Evolutionary conservation across 2,888 invertebrate genomes (phyloP).

Genomic region (Automeris io): DNA sequence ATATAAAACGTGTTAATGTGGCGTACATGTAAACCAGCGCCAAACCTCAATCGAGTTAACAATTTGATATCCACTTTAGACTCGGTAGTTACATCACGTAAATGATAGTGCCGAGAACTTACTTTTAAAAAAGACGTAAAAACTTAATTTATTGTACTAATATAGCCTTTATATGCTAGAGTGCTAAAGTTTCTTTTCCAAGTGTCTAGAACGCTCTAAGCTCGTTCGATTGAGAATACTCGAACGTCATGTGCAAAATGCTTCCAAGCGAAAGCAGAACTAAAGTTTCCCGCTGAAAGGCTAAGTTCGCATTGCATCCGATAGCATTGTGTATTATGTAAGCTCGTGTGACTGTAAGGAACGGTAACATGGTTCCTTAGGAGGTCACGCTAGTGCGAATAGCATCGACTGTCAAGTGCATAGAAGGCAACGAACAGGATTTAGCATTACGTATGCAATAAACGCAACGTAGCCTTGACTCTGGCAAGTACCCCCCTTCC

Average conservation of each 20-base stretch:
- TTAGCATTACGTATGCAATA: slow-evolving; percentile 62
- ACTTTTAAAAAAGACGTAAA: slow-evolving; percentile 31
- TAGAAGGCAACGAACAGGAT: slow-evolving; percentile 70
- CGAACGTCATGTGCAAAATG: slow-evolving; percentile 35
- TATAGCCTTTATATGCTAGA: slow-evolving; percentile 2
- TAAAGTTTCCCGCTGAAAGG: slow-evolving; percentile 43
- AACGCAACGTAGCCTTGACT: slow-evolving; percentile 61
- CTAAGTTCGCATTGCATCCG: slow-evolving; percentile 41
- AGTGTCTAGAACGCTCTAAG: slow-evolving; percentile 22
- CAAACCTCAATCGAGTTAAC: slow-evolving; percentile 34
- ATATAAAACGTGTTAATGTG: slow-evolving; percentile 20
- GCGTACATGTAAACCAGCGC: slow-evolving; percentile 25
- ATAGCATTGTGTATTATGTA: slow-evolving; percentile 64
- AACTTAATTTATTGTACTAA: background rate
- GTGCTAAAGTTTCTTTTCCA: slow-evolving; percentile 35
- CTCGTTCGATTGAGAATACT: slow-evolving; percentile 36
- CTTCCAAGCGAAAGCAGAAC: slow-evolving; percentile 56
- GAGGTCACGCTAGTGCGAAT: slow-evolving; percentile 69
- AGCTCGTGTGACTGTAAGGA: slow-evolving; percentile 60
- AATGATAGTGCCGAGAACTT: slow-evolving; percentile 45
- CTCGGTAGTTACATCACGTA: slow-evolving; percentile 69
- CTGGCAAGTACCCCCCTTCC: slow-evolving; percentile 40
- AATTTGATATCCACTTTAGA: slow-evolving; percentile 49
- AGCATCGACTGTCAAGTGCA: slow-evolving; percentile 71
- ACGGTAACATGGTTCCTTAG: slow-evolving; percentile 69